Evolutionary conservation across 2,113 vertebrate species (phyloP), one percentile per base, ranked within the genome.

Genomic region (Plectropomus leopardus): DNA sequence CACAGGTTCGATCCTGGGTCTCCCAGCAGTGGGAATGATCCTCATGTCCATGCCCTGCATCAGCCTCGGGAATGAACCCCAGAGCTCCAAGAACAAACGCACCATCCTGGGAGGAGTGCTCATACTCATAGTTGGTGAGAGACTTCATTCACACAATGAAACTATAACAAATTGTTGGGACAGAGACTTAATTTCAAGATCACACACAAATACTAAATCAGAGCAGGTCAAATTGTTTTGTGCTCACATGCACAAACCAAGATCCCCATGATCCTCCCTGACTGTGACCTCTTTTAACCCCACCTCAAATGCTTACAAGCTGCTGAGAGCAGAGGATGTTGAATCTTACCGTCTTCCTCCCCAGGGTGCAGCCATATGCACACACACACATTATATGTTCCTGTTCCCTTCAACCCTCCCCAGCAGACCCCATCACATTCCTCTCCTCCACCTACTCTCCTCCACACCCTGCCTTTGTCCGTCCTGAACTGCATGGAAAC

Each of bases 21-120:
- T 99, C n/a, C 97, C 97, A 0, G 97, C 97, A 0, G 95, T 98
- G 65, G 94, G 94, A 19, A 91, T 98, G 54, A 89, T 98, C 72
- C 93, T 99, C 14, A 96, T 97, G 0, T 96, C 98, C 45, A 94
- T 98, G 91, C 97, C 98, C 40, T 99, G 96, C 86, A 98, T 99
- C 92, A 96, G 94, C 21, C 95, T 98, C 79, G 97, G 97, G 50
- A 95, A 94, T 0, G 98, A 99, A 85, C 93, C 96, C 0, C 96
- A 96, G 4, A 95, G 95, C 4, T 96, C 96, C 92, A 99, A 99
- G 86, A 97, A 97, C 93, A 95, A 95, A 32, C 95, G 96, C 6
- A 95, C 95, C 28, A 92, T 97, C 83, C 78, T 98, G 83, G 98
- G 98, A 36, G 98, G 98, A 5, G 94, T 98, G 55, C 87, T 99